A percentile compares a stretch with the other conserved stretches of the same genome.
These are phyloP conservation scores for Volucella bombylans DNA, from an alignment of 2,888 invertebrate species.

Conservation along the genomic window DNA sequence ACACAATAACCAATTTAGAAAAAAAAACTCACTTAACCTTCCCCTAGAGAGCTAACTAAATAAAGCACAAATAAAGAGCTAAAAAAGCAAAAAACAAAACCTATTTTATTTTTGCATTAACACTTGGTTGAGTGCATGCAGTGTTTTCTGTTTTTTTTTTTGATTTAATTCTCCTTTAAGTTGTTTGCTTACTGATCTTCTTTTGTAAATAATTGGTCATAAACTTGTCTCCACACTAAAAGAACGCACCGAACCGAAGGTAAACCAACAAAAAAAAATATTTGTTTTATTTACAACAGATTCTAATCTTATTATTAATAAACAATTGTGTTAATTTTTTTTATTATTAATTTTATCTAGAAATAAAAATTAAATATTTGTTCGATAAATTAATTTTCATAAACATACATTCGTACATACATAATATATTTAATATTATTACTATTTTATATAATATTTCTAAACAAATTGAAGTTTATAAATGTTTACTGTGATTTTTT, in stretches of 20 bases:
- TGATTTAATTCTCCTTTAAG: conserved; percentile 48
- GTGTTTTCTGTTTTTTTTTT: conserved; percentile 22
- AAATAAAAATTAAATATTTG: conserved; percentile 59
- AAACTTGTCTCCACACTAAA: conserved; percentile 79
- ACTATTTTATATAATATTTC: conserved; percentile 2
- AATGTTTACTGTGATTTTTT: conserved; percentile 65
- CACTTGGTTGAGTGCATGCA: conserved; percentile 65
- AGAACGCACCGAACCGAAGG: conserved; percentile 81
- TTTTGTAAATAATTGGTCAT: conserved; percentile 77
- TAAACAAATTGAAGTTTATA: conserved; percentile 41
- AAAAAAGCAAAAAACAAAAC: not conserved
- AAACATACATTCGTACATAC: conserved; percentile 16
- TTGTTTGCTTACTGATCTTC: conserved; percentile 69
- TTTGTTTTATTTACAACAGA: conserved; percentile 75
- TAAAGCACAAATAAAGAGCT: conserved; percentile 20
- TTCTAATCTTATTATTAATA: conserved; percentile 71
- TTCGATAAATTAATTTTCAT: conserved; percentile 62
- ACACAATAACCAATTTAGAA: conserved; percentile 20
- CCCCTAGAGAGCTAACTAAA: conserved; percentile 45
- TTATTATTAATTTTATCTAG: conserved; percentile 46
- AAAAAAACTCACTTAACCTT: conserved; percentile 46
- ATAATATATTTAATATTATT: conserved; percentile 27
- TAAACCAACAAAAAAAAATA: conserved; percentile 77
- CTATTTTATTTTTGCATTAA: conserved; percentile 25
- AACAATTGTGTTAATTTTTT: conserved; percentile 39